phyloP scores from a whole-genome alignment of 2,888 invertebrate species.

The Campoletis raptor region DNA sequence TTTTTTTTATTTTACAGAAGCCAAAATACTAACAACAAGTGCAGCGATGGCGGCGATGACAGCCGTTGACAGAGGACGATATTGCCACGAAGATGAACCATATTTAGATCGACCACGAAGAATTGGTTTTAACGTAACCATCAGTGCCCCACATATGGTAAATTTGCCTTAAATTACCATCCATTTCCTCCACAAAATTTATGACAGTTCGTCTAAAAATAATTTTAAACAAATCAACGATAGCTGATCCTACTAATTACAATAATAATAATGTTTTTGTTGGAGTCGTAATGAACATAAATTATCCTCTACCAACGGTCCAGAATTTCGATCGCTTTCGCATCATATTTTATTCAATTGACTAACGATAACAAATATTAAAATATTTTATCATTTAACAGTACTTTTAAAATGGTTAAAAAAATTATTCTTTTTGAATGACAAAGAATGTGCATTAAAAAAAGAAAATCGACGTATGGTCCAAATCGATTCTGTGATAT shows the following conservation, averaged over 20 bases:
- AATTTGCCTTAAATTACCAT: neutral
- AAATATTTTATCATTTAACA: neutral
- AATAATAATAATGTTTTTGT: neutral
- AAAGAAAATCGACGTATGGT: neutral
- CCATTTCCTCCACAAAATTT: neutral
- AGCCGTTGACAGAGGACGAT: conserved; percentile 93
- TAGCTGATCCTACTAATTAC: neutral
- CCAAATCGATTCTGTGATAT: conserved; percentile 16
- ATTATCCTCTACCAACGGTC: neutral
- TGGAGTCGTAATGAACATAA: neutral
- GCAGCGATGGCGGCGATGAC: conserved; percentile 93
- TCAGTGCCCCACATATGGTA: conserved; percentile 99
- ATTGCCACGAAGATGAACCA: conserved; percentile 90
- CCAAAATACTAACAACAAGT: conserved; percentile 92
- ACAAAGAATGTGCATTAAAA: neutral
- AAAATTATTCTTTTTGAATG: neutral
- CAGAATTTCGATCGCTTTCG: neutral
- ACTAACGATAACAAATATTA: neutral
- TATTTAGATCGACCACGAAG: conserved; percentile 96
- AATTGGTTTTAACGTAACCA: conserved; percentile 98
- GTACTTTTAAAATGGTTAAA: neutral
- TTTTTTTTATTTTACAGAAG: conserved; percentile 86
- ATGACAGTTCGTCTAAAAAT: neutral
- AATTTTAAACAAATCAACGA: neutral
- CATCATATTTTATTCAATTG: neutral